Evolutionary conservation across 2,797 vertebrate genomes (phyloP).

Genomic region (Sternarchorhynchus goeldii): DNA sequence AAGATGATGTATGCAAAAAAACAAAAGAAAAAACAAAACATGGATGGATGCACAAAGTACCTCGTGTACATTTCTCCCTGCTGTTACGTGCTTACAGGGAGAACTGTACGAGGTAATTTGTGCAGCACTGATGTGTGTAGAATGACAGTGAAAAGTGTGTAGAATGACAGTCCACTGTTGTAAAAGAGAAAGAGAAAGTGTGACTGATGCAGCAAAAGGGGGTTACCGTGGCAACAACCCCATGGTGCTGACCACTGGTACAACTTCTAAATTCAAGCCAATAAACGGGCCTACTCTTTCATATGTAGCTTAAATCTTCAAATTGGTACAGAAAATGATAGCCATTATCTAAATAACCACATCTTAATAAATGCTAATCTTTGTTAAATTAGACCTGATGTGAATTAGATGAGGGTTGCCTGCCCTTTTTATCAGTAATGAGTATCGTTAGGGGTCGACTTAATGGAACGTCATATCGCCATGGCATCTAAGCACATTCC

Average conservation of each 20-base stretch:
- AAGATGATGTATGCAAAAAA: background rate
- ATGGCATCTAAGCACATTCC: background rate
- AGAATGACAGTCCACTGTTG: background rate
- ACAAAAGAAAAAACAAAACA: no score
- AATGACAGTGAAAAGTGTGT: no score
- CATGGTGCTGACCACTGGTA: background rate
- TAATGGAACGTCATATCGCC: slow-evolving; percentile 1
- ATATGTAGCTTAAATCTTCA: background rate
- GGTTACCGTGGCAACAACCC: background rate
- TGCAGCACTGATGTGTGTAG: no score
- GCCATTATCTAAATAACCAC: background rate
- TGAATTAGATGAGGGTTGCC: background rate
- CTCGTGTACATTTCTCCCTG: no score
- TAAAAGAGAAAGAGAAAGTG: background rate
- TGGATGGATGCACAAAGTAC: no score
- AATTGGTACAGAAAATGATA: background rate
- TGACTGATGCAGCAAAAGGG: background rate
- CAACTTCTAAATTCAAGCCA: background rate
- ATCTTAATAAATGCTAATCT: background rate
- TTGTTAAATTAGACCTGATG: slow-evolving; percentile 18
- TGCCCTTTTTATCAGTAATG: slow-evolving; percentile 29
- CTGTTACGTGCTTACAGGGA: background rate
- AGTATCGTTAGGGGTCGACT: slow-evolving; percentile 3
- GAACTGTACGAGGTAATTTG: background rate
- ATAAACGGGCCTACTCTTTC: background rate